Percentiles rank a stretch among this genome's conserved stretches.
Conservation (phyloP, 2,113 vertebrate species). For the Helogale parvula region DNA sequence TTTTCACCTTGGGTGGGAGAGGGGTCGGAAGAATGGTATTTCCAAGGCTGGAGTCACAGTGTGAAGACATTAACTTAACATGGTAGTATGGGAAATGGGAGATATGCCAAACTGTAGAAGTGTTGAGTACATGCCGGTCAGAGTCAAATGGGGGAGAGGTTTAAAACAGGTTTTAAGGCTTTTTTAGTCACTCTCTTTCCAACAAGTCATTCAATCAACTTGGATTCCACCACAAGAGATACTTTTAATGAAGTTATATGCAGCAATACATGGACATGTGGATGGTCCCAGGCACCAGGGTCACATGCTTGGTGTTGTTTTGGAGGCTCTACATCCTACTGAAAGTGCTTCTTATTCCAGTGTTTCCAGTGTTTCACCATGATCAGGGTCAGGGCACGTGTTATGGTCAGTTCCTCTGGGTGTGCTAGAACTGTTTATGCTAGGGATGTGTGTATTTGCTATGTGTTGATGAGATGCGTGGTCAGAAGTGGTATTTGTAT, state of each 20-base stretch:
- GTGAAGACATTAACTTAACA: not conserved
- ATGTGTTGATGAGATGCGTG: not conserved
- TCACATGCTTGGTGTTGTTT: not conserved
- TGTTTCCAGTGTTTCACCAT: not conserved
- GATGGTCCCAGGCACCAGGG: not conserved
- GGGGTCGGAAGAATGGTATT: not conserved
- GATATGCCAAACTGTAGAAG: no score
- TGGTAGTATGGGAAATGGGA: not conserved
- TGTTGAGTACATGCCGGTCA: not conserved
- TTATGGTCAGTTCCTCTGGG: not conserved
- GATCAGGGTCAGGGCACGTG: not conserved
- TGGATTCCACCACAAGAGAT: not conserved
- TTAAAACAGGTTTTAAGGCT: not conserved
- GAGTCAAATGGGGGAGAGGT: not conserved
- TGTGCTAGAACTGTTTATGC: not conserved
- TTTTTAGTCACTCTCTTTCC: not conserved
- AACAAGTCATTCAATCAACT: not conserved
- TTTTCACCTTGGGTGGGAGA: not conserved
- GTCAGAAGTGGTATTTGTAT: not conserved
- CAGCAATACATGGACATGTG: not conserved
- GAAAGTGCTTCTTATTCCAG: not conserved
- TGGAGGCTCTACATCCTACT: not conserved
- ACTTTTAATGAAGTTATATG: not conserved
- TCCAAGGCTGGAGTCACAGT: not conserved
- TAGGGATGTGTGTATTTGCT: not conserved